Evolutionary conservation across 2,113 vertebrate genomes (phyloP), one percentile per base, ranked within the genome.

Genomic region (Tychaedon coryphoeus): DNA sequence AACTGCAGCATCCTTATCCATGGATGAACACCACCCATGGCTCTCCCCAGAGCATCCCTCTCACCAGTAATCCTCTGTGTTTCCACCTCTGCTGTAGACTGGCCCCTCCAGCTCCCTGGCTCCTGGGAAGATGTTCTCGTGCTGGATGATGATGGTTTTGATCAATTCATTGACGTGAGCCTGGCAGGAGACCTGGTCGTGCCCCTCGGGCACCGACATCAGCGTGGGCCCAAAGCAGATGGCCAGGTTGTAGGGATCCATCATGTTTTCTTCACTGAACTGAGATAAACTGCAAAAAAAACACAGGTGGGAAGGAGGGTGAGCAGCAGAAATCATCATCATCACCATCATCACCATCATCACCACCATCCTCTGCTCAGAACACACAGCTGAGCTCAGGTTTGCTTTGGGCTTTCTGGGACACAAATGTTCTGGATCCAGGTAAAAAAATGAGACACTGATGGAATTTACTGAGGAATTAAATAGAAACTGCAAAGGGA

Each of bases 231-330:
- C 99, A 4, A 99, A 99, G 96, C 99, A 99, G 98, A 99, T 99
- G 97, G 99, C 99, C 90, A 99, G 98, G 92, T 99, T 99, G 97
- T 99, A 99, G 94, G 99, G 99, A 97, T 99, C 99, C 99, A 99
- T 99, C 99, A 99, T 99, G 97, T 99, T 99, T 31, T 99, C 99
- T 88, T 99, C 99, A 92, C 99, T 99, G 98, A 99, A 99, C 98
- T 99, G 99, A 66, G 99, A 99, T 88, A 99, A 98, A 95, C 99
- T 99, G 98, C 38, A 93, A 42, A 88, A 90, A 36, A 24, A 91
- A 23, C 65, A 94, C 28, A 29, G 62, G 47, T 5, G 54, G 61
- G 66, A 47, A 75, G 92, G 69, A 92, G 76, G 56, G 57, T 77
- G 88, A 93, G 60, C 26, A 93, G 65, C 86, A 95, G 43, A 31